Percentiles rank a stretch among this genome's conserved stretches.
Evolutionary conservation across 2,113 vertebrate species (phyloP).

Genomic region (Rallus limicola): DNA sequence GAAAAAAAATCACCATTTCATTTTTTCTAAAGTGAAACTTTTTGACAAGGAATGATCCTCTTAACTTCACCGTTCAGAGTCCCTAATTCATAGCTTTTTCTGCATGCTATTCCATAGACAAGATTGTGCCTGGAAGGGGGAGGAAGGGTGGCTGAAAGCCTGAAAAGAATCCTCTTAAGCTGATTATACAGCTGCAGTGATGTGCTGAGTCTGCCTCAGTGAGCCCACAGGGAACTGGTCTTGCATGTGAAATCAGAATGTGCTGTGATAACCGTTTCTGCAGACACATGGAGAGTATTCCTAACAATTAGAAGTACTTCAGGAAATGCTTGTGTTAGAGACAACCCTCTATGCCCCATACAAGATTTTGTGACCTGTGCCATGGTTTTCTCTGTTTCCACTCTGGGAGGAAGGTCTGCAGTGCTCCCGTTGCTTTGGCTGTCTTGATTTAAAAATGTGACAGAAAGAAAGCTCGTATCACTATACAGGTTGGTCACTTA

Average conservation of each 20-base stretch:
- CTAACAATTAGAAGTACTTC: not conserved
- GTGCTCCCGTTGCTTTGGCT: not conserved
- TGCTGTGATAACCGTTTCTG: not conserved
- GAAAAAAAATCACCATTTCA: not conserved
- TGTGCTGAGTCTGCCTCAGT: not conserved
- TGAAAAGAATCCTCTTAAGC: conserved; percentile 1
- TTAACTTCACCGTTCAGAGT: not conserved
- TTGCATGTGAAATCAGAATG: conserved; percentile 9
- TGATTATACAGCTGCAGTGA: conserved; percentile 10
- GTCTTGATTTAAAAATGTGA: not conserved
- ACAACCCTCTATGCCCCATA: not conserved
- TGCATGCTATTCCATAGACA: not conserved
- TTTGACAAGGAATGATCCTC: not conserved
- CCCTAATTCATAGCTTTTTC: not conserved
- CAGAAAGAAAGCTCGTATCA: not conserved
- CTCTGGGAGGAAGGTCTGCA: not conserved
- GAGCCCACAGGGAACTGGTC: not conserved
- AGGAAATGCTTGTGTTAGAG: not conserved
- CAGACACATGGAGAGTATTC: not conserved
- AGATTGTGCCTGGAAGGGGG: not conserved
- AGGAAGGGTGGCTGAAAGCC: not conserved
- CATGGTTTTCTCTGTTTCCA: not conserved
- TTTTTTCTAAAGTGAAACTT: not conserved
- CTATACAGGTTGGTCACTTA: not conserved
- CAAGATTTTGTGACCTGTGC: not conserved